Conservation (phyloP, 2,888 invertebrate species). For the Diarsia brunnea region DNA sequence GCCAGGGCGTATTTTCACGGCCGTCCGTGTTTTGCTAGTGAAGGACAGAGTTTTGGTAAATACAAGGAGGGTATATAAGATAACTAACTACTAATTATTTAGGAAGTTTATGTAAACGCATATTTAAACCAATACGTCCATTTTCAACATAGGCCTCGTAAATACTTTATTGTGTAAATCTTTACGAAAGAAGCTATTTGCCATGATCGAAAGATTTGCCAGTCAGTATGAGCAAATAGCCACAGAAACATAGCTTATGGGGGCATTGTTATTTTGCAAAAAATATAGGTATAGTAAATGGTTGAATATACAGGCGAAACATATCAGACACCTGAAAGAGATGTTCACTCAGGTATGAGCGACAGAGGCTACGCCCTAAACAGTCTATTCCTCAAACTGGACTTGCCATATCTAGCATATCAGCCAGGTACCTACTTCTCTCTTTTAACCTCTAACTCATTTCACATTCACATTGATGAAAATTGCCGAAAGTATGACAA, state of each 20-base stretch:
- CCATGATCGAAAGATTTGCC: not conserved
- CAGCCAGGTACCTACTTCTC: not conserved
- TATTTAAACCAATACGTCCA: not conserved
- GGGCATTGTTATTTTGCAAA: not conserved
- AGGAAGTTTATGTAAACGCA: not conserved
- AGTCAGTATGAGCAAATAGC: not conserved
- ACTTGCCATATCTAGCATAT: not conserved
- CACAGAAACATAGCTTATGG: not conserved
- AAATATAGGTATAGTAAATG: not conserved
- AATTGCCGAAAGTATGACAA: not conserved
- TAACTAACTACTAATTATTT: not conserved
- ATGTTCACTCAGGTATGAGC: not conserved
- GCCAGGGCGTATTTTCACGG: conserved; percentile 22
- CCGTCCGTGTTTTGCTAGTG: conserved; percentile 23
- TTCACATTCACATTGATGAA: not conserved
- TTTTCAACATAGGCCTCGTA: not conserved
- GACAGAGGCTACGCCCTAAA: not conserved
- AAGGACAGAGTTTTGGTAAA: conserved; percentile 21
- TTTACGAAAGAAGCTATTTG: not conserved
- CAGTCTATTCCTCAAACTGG: not conserved
- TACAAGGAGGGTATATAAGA: conserved; percentile 4
- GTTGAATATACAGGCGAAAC: not conserved
- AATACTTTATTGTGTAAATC: not conserved
- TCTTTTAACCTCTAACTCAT: not conserved
- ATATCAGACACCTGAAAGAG: not conserved